These are phyloP conservation scores for Pomacea maculata DNA, from an alignment of 1,140 invertebrate species.

Conservation along the genomic window DNA sequence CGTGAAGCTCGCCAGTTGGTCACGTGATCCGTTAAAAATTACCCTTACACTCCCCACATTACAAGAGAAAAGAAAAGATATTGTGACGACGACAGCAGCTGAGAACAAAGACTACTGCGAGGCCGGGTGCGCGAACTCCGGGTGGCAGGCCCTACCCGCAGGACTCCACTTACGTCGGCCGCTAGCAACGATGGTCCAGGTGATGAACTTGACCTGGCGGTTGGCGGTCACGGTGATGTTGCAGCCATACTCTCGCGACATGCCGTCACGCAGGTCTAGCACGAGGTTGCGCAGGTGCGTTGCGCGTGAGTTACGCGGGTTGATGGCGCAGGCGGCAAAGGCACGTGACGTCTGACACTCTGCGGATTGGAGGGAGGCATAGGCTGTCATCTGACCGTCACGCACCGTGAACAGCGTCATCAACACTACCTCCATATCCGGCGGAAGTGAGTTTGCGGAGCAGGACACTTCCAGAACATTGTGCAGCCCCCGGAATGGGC, in stretches of 20 bases:
- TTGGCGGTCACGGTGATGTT: not conserved
- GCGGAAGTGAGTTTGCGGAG: conserved; percentile 1
- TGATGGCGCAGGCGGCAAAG: conserved; percentile 12
- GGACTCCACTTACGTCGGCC: conserved; percentile 1
- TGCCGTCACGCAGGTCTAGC: not conserved
- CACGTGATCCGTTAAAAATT: no score
- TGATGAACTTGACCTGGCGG: conserved; percentile 2
- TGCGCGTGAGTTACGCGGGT: not conserved
- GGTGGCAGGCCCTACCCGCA: not conserved
- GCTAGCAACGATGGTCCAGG: not conserved
- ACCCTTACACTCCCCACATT: no score
- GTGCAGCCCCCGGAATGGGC: not conserved
- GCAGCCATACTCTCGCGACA: conserved; percentile 9
- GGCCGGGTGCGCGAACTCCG: not conserved
- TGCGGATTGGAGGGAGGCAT: not conserved
- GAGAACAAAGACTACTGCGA: not conserved
- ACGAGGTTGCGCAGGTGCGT: conserved; percentile 5
- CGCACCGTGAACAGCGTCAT: conserved; percentile 8
- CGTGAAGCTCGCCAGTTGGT: no score
- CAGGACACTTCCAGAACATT: conserved; percentile 12
- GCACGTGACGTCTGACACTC: conserved; percentile 1
- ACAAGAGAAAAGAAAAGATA: no score
- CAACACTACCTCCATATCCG: conserved; percentile 16
- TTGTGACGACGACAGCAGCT: no score
- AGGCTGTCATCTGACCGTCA: not conserved